Evolutionary conservation across 2,888 invertebrate genomes (phyloP), one percentile per base, ranked within the genome.

Genomic region (Platerodrilus igneus): DNA sequence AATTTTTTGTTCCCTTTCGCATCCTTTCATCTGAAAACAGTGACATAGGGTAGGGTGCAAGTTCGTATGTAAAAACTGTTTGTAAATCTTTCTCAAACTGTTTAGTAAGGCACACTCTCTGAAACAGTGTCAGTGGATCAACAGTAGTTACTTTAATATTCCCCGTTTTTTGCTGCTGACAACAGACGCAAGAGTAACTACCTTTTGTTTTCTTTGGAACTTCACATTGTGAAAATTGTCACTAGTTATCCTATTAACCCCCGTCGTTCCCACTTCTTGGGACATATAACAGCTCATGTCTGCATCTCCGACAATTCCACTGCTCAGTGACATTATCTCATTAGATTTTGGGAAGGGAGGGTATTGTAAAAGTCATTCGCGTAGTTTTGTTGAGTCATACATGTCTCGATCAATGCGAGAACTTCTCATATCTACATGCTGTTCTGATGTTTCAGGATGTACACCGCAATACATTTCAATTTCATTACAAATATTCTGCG

Each of bases 401-500:
- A 36, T 39, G 30, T 52, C 48, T 33, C 47, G 39, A 10, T 3
- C 15, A 20, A 37, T 11, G 11, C 15, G 37, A 14, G 17, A 3
- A 20, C 18, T 9, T 33, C 52, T 31, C 37, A 42, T 40, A 16
- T 53, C 51, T 7, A 50, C 37, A 21, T 51, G 47, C 15, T 37
- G 29, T 22, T 28, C 22, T 5, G 21, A n/a, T 2, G 48, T 38
- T 7, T 11, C 17, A 25, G 32, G 42, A 21, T 30, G 35, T 15
- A 51, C 32, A 10, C 40, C 18, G 23, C 47, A 50, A 30, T 52
- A 51, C 13, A 32, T 13, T 37, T 51, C 51, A 7, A 53, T 36
- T 20, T 32, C 36, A 11, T 49, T 42, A 13, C 39, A 41, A 17
- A 58, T 39, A 20, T 48, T 41, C 6, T 27, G 19, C 29, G 47